Percentiles rank a stretch among this genome's conserved stretches.
Conservation (phyloP, 2,797 vertebrate genomes). For the Gymnothorax javanicus region DNA sequence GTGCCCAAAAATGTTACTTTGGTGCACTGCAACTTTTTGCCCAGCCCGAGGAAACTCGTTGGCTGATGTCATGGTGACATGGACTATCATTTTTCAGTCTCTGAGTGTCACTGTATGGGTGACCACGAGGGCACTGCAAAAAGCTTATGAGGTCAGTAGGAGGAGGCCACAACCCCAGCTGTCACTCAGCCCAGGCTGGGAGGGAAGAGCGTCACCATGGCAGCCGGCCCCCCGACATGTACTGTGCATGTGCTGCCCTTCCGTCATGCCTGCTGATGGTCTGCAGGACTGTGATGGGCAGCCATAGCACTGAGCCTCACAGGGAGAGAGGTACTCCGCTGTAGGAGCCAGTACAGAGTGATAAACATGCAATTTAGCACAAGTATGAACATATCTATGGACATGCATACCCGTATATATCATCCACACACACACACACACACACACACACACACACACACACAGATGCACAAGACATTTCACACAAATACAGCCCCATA, state of each 20-base stretch:
- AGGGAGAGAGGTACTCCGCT: not conserved
- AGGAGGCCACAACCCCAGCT: conserved; percentile 1
- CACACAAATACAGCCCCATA: not conserved
- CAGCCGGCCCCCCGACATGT: not conserved
- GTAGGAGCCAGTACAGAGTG: not conserved
- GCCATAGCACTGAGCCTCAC: not conserved
- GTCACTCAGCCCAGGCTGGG: not conserved
- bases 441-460: not conserved
- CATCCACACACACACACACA: too few species aligned
- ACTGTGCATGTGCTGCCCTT: not conserved
- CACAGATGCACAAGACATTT: not conserved
- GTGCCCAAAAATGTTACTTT: too few species aligned
- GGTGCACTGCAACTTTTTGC: too few species aligned
- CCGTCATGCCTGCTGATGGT: not conserved
- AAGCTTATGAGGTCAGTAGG: not conserved
- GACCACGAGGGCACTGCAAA: not conserved
- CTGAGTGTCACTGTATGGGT: too few species aligned
- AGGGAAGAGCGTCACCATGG: not conserved
- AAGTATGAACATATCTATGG: too few species aligned
- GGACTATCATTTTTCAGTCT: too few species aligned
- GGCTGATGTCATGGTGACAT: too few species aligned
- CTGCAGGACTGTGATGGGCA: not conserved
- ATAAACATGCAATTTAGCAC: too few species aligned
- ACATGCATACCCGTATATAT: too few species aligned
- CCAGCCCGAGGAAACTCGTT: too few species aligned